Percentiles rank a stretch among this genome's conserved stretches.
Conservation (phyloP, 1,140 invertebrate genomes). For the Pomacea maculata region DNA sequence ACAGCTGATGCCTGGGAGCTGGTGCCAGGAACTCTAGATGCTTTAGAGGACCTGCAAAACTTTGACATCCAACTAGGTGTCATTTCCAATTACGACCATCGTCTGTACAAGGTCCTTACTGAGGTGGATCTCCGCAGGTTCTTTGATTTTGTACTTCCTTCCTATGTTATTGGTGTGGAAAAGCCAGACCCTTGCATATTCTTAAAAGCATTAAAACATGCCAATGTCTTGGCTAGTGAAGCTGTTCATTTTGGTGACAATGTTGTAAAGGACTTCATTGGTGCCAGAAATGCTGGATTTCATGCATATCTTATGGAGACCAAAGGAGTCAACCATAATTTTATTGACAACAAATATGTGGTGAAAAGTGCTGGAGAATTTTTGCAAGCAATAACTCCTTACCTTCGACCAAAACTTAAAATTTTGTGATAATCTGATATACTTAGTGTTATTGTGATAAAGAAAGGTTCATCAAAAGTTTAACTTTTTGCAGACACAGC, state of each 20-base stretch:
- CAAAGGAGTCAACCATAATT: constrained; percentile 4
- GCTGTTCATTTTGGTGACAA: constrained; percentile 86
- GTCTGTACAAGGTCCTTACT: constrained; percentile 75
- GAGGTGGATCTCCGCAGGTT: constrained; percentile 74
- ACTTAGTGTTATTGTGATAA: too few relatives aligned
- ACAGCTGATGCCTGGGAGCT: constrained; percentile 78
- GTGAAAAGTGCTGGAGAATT: constrained; percentile 23
- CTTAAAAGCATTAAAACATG: constrained; percentile 71
- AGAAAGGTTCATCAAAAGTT: too few relatives aligned
- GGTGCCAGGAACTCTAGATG: constrained; percentile 72
- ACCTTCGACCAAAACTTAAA: not conserved
- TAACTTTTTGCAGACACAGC: too few relatives aligned
- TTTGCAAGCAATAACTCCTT: constrained; percentile 17
- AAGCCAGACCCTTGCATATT: constrained; percentile 84
- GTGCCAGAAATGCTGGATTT: constrained; percentile 79
- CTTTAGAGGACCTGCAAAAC: constrained; percentile 71
- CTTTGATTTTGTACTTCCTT: constrained; percentile 84
- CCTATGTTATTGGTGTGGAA: constrained; percentile 76
- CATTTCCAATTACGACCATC: constrained; percentile 89
- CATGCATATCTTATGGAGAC: constrained; percentile 72
- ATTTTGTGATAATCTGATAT: not conserved
- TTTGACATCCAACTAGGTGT: constrained; percentile 70
- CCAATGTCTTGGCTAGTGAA: constrained; percentile 68
- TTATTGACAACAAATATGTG: constrained; percentile 18
- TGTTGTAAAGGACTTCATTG: constrained; percentile 78